Evolutionary conservation across 2,113 vertebrate genomes (phyloP), one percentile per base, ranked within the genome.

Genomic region (Galemys pyrenaicus): DNA sequence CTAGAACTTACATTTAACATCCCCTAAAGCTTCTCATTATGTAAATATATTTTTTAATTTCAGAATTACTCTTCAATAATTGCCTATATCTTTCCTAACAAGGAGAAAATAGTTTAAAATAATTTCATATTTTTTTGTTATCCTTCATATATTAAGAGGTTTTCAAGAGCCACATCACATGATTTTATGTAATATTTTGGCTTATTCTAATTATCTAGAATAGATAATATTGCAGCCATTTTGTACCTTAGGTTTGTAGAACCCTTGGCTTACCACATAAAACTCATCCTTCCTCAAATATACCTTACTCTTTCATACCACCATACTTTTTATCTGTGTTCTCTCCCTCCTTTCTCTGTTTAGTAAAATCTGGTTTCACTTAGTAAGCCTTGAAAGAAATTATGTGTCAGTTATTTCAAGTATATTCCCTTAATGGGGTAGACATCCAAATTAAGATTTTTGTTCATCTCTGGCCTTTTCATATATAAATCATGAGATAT

Each of bases 21-120:
- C 32, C 30, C 3, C 0, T 35, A 44, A 62, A 86, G 32, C 37
- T 37, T 64, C 30, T 84, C 35, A 35, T 5, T 87, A 13, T 86
- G 16, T 86, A 35, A 41, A 16, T 79, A 7, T 67, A 30, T 80
- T 56, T 68, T 75, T 46, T 16, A 20, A 87, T 78, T 11, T 17
- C 80, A 5, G 26, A 3, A 70, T 13, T 44, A 64, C 19, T 77
- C 37, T 81, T 64, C 10, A 77, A 6, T 56, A 65, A 44, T 80
- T 46, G 20, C 88, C 54, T 51, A 17, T 58, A 7, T 89, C 51
- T 87, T 3, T 90, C 19, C 41, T 91, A 84, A 77, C 17, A 77
- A 58, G 13, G 30, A 89, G 54, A 58, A 91, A 87, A n/a, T 82
- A 89, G n/a, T 77, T 24, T 90, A 37, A 90, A 83, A 60, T 74